Evolutionary conservation across 2,113 vertebrate species (phyloP), one percentile per base, ranked within the genome.

Genomic region (Colinus virginianus): DNA sequence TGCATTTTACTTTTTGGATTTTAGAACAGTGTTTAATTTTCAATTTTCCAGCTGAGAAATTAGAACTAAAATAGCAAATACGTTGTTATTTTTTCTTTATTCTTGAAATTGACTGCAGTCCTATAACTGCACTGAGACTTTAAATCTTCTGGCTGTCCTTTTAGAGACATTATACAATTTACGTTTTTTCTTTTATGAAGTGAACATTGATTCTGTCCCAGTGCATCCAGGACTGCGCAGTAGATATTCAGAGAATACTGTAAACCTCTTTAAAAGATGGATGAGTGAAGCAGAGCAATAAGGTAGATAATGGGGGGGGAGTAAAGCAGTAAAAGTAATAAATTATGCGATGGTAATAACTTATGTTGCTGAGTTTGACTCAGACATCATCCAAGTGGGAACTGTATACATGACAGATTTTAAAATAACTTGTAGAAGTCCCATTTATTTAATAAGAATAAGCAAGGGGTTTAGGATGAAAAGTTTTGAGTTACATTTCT

Each of bases 401-500:
- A 12, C 13, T 43, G 6, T 74, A 32, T 58, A 32, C 3, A 3
- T 56, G n/a, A 48, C 28, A 55, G 32, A 63, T 68, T 46, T 71
- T 9, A 5, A 67, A 88, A 62, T 43, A 58, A 10, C 34, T 84
- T 63, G 10, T 64, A 4, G 11, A 88, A 67, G 11, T 63, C 19
- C 6, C 6, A 86, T 87, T 91, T 61, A 45, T 74, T 59, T 18
- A 9, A n/a, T 49, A 68, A 90, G 69, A 28, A 67, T 10, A 67
- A 83, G 45, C 36, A 46, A 34, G 53, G 46, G n/a, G 2, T 25
- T 88, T 23, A 38, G 55, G 14, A 20, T 38, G 1, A 71, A 64
- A 11, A 56, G 17, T 43, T 93, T 81, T 61, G 38, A 86, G 20
- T 49, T 87, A 70, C 10, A 7, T 78, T 94, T 95, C 91, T 94